phyloP scores from a whole-genome alignment of 1,140 invertebrate genomes.

The Bombus sylvicola region DNA sequence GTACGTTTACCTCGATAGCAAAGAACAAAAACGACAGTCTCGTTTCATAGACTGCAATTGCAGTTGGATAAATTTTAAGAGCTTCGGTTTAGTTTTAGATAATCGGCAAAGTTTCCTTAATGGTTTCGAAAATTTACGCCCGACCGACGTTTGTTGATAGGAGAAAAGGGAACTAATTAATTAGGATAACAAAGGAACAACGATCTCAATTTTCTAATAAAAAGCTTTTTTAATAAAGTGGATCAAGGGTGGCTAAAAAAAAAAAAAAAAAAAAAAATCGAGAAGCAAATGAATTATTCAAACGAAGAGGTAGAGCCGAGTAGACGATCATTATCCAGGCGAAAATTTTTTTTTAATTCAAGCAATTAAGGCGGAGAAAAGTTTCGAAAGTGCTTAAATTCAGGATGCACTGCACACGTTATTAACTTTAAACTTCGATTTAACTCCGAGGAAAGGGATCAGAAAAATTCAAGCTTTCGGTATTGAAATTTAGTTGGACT shows the following conservation, averaged over 20 bases:
- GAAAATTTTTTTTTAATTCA: not conserved
- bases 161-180: not conserved
- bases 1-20: not conserved
- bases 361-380: slow-evolving; percentile 15
- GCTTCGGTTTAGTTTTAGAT: not conserved
- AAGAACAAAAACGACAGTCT: not conserved
- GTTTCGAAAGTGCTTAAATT: slow-evolving; percentile 3
- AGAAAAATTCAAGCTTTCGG: not conserved
- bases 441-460: not conserved
- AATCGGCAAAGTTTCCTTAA: not conserved
- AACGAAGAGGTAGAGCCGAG: not conserved
- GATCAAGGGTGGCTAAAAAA: not conserved
- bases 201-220: not conserved
- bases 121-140: not conserved
- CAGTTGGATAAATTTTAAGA: not conserved
- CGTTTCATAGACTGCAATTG: not conserved
- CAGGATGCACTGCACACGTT: not conserved
- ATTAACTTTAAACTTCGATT: not conserved
- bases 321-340: not conserved
- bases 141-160: not conserved
- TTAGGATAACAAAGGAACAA: not conserved
- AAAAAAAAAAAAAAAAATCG: not conserved
- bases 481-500: not conserved
- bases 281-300: not conserved
- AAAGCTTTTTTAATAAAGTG: not conserved